Conservation (phyloP, 2,113 vertebrate species). For the Myrmecobius fasciatus region DNA sequence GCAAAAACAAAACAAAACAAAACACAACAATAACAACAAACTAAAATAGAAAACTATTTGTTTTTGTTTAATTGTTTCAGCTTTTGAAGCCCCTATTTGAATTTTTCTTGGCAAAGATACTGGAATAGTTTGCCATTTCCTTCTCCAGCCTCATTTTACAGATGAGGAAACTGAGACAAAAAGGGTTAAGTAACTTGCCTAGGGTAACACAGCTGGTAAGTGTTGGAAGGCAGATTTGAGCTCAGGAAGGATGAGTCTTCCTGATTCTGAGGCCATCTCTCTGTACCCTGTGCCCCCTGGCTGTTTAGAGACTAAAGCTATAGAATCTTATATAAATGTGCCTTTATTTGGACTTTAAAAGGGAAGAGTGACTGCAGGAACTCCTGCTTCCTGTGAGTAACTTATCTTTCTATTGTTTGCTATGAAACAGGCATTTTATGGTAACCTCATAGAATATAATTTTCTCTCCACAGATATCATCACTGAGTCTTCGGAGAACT, state of each 20-base stretch:
- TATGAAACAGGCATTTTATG: not conserved
- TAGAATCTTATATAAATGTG: not conserved
- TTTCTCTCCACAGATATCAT: not conserved
- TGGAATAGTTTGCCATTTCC: not conserved
- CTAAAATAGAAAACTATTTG: not conserved
- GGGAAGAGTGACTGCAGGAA: not conserved
- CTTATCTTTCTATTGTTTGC: not conserved
- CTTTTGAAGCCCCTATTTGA: not conserved
- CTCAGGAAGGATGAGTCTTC: too few relatives aligned
- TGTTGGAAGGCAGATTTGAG: not conserved
- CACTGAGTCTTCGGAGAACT: conserved; percentile 41
- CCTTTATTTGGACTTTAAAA: not conserved
- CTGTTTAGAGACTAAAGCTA: not conserved
- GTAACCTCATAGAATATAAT: not conserved
- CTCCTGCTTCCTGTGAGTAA: not conserved
- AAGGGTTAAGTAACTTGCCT: not conserved
- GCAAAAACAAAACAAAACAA: not conserved
- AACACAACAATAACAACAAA: too few relatives aligned
- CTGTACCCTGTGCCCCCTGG: not conserved
- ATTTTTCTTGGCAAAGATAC: not conserved
- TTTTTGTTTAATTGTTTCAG: not conserved
- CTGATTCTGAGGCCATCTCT: not conserved
- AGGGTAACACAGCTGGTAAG: not conserved
- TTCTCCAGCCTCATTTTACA: not conserved
- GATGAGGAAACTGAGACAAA: not conserved